phyloP scores from a whole-genome alignment of 1,140 invertebrate genomes.

The Bilobella aurantiaca region DNA sequence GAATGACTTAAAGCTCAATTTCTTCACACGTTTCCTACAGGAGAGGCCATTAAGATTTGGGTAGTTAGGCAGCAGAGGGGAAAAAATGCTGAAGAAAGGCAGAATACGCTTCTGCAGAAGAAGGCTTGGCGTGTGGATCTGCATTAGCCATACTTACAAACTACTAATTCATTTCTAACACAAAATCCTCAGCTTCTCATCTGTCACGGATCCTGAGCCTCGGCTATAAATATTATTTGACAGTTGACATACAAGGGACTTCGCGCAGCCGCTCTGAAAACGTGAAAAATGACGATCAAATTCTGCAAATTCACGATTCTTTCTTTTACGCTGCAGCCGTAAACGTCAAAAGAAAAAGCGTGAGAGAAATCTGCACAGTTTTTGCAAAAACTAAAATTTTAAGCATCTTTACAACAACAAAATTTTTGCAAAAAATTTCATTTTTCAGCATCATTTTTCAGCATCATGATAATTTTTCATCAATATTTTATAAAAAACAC shows the following conservation, averaged over 20 bases:
- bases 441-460: no score
- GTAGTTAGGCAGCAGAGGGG: neutral
- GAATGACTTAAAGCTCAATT: neutral
- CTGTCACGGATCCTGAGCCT: neutral
- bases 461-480: no score
- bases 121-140: neutral
- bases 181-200: neutral
- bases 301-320: constrained; percentile 1
- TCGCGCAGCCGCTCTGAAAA: no score
- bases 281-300: no score
- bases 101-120: neutral
- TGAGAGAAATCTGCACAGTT: no score
- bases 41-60: neutral
- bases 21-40: constrained; percentile 8
- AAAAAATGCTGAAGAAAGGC: neutral
- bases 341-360: no score
- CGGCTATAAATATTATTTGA: constrained; percentile 4
- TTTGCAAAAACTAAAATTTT: no score
- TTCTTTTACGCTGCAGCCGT: no score
- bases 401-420: no score
- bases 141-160: neutral
- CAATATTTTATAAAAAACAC: no score
- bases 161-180: constrained; percentile 4
- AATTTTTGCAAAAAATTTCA: no score
- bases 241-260: no score